Percentiles rank a stretch among this genome's conserved stretches.
Conservation (phyloP, 1,140 invertebrate species). For the Drosophila bipectinata region DNA sequence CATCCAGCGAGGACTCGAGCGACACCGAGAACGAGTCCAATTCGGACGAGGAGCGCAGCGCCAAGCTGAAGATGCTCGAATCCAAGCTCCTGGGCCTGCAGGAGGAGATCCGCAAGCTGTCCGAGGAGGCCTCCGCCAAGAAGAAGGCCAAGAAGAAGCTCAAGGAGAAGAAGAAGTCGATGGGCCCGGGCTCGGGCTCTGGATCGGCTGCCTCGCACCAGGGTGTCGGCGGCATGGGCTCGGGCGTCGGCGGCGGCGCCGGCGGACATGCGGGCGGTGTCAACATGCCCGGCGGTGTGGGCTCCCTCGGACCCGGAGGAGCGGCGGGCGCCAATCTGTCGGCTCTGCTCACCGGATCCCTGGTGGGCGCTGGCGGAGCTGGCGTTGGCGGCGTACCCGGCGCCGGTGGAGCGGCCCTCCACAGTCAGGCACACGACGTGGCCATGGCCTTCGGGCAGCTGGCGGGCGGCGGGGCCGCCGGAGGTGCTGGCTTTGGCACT, state of each 20-base stretch:
- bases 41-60: constrained; percentile 93
- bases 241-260: background rate
- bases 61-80: constrained; percentile 93
- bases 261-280: constrained; percentile 32
- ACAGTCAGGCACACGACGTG: constrained; percentile 57
- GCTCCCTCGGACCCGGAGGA: constrained; percentile 37
- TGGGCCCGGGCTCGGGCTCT: constrained; percentile 38
- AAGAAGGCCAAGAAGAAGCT: constrained; percentile 91
- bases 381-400: constrained; percentile 47
- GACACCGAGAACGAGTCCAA: constrained; percentile 91
- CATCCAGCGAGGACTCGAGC: constrained; percentile 87
- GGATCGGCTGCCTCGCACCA: constrained; percentile 33
- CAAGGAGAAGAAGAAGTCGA: constrained; percentile 87
- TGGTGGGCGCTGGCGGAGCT: constrained; percentile 60
- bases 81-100: constrained; percentile 95
- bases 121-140: constrained; percentile 92
- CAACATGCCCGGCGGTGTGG: constrained; percentile 48
- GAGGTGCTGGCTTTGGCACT: constrained; percentile 39
- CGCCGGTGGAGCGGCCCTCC: constrained; percentile 33
- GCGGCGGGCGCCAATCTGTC: constrained; percentile 54
- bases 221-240: constrained; percentile 9
- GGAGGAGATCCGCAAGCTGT: constrained; percentile 95
- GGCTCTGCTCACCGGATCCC: constrained; percentile 51
- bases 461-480: constrained; percentile 55
- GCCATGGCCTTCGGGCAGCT: constrained; percentile 66